Conservation (phyloP, 2,113 vertebrate species). For the Bos taurus region ARS-UCD2.0 NC_037343.1:7637501-7638000, state of each 20-base stretch:
- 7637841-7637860: neutral
- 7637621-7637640: neutral
- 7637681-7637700: neutral
- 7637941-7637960: neutral
- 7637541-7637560: neutral
- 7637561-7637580: neutral
- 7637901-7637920: neutral
- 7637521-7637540: neutral
- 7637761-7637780: neutral
- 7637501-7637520: neutral
- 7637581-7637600: neutral
- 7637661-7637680: neutral
- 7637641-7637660: neutral
- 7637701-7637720: neutral
- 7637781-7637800: neutral
- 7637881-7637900: neutral
- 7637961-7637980: neutral
- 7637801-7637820: neutral
- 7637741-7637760: neutral
- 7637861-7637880: neutral
- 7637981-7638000: neutral
- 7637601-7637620: neutral
- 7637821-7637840: neutral
- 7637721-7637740: neutral
- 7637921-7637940: neutral